Evolutionary conservation across 53 echinoderm and acorn worm species (phyloP).

Genomic region (Apostichopus leukothele): DNA sequence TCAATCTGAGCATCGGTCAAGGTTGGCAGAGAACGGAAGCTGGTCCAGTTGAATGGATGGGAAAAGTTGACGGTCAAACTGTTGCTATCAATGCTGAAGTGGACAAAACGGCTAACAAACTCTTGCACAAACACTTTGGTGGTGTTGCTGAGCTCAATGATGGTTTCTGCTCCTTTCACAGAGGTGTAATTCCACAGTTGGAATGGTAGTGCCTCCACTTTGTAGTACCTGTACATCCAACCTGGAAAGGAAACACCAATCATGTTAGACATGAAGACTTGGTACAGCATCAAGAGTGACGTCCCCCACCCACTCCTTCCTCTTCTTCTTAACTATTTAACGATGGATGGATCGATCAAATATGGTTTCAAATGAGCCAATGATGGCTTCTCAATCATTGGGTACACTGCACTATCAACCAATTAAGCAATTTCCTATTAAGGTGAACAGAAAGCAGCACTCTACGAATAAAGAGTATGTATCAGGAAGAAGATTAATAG

Average conservation of each 20-base stretch:
- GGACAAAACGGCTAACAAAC: slow-evolving; percentile 21
- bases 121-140: slow-evolving; percentile 27
- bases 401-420: too few species aligned
- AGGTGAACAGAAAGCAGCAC: too few species aligned
- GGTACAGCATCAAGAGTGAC: too few species aligned
- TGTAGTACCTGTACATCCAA: slow-evolving; percentile 88
- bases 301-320: too few species aligned
- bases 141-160: not conserved
- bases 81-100: slow-evolving; percentile 60
- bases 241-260: slow-evolving; percentile 53
- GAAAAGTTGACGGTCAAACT: slow-evolving; percentile 94
- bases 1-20: slow-evolving; percentile 78
- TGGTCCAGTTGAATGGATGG: slow-evolving; percentile 95
- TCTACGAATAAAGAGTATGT: too few species aligned
- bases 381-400: too few species aligned
- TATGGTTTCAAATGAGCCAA: too few species aligned
- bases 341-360: too few species aligned
- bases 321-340: too few species aligned
- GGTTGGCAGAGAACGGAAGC: slow-evolving; percentile 77
- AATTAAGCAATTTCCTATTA: too few species aligned
- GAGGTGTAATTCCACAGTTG: slow-evolving; percentile 53
- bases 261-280: too few species aligned
- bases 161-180: not conserved
- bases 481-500: too few species aligned
- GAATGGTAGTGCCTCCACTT: slow-evolving; percentile 68